Conservation (phyloP, 2,888 invertebrate species). For the Celastrina argiolus region DNA sequence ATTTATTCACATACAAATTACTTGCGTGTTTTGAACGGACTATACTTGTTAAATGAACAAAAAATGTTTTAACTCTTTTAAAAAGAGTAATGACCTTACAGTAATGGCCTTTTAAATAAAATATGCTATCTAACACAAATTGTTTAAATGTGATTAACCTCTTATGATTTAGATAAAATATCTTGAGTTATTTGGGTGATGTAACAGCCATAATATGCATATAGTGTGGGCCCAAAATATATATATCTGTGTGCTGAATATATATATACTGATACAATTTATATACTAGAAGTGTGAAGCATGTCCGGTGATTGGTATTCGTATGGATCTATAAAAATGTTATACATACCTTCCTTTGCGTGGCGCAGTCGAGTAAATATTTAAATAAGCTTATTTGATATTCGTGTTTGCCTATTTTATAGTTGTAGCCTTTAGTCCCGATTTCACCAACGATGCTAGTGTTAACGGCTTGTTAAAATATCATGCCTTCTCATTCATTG, state of each 20-base stretch:
- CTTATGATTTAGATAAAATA: conserved; percentile 6
- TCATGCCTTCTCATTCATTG: too few relatives aligned
- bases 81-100: neutral
- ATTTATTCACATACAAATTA: too few relatives aligned
- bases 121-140: neutral
- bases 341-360: too few relatives aligned
- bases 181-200: conserved; percentile 55
- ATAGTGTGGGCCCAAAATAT: conserved; percentile 33
- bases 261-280: neutral
- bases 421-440: neutral
- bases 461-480: too few relatives aligned
- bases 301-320: neutral
- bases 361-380: too few relatives aligned
- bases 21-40: too few relatives aligned
- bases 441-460: too few relatives aligned
- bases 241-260: neutral
- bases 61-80: too few relatives aligned
- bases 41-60: too few relatives aligned
- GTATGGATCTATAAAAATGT: neutral
- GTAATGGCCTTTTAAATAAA: neutral
- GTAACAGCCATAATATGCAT: conserved; percentile 71
- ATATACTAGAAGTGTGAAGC: neutral
- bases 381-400: neutral
- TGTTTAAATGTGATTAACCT: neutral
- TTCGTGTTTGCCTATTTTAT: neutral